Base-by-base conservation (phyloP, 2,113 vertebrate genomes). In the Sprattus sprattus region DNA sequence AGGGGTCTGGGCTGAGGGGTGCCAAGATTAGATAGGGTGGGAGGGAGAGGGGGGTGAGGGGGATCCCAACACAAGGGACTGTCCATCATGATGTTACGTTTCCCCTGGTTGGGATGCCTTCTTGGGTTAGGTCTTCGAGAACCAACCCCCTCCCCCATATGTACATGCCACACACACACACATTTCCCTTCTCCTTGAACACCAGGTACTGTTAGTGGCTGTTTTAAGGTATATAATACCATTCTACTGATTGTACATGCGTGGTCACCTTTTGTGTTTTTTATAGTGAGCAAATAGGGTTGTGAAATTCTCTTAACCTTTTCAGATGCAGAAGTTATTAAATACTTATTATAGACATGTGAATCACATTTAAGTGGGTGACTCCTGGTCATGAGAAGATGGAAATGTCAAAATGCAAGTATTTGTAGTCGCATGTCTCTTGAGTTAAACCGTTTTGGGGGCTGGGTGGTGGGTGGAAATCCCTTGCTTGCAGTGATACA, bases 51-150 rank as follows among this genome's bases (percentile, higher is more conserved):
- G 25, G 84, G 9, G 28, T 52, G 22, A 80, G 60, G 84, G 39
- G 84, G 78, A 57, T 83, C 81, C 39, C 44, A 86, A 67, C 85
- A 60, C 71, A 81, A 84, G 83, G 20, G 54, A 57, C 85, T 28
- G 82, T 86, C 81, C 20, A 32, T 60, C 54, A 82, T 45, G 4
- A 39, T 39, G 25, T 28, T 52, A 20, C 20, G 81, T 49, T 44
- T 44, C 11, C 50, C 32, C 46, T 32, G 78, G n/a, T 64, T 80
- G 52, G 16, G 16, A 18, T 54, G 52, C 52, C 52, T 54, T 54
- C 13, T 54, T 54, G 52, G 52, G 52, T 54, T 54, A 54, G 52
- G 52, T 18, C 52, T 54, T 18, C 52, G 16, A 54, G 15, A 18
- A 54, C 52, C 52, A 54, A 54, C 52, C 52, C 13, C 47, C 13